A percentile compares a stretch with the other conserved stretches of the same genome.
phyloP scores from a whole-genome alignment of 2,113 vertebrate species.

The Gobius niger region DNA sequence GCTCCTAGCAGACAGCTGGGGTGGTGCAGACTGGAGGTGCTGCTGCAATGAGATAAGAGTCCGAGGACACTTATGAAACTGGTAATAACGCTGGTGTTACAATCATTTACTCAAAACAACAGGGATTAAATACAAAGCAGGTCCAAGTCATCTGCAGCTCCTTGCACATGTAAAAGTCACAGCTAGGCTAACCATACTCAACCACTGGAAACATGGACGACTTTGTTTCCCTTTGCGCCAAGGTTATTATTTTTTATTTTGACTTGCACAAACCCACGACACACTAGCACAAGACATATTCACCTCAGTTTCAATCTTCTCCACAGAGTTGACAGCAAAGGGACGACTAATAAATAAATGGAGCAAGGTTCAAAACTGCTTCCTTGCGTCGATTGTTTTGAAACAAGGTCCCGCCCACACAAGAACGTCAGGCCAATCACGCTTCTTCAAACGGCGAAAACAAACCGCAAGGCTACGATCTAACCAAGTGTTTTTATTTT shows the following conservation, averaged over 20 bases:
- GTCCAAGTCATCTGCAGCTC: background rate
- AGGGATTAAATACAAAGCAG: background rate
- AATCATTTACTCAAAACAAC: background rate
- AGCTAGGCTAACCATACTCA: too few relatives aligned
- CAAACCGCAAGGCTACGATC: background rate
- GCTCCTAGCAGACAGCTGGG: background rate
- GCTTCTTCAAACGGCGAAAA: background rate
- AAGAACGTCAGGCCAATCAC: conserved; percentile 34
- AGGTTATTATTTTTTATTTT: background rate
- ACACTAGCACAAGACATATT: background rate
- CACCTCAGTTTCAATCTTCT: background rate
- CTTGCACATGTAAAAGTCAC: too few relatives aligned
- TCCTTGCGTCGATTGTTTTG: conserved; percentile 24
- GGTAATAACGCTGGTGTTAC: background rate
- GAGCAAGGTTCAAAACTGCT: conserved; percentile 6
- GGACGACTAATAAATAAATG: rapidly evolving
- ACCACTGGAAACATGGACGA: too few relatives aligned
- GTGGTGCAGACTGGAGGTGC: conserved; percentile 40
- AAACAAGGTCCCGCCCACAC: conserved; percentile 37
- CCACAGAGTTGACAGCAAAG: background rate
- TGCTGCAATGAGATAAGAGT: conserved; percentile 24
- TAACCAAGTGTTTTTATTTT: too few relatives aligned
- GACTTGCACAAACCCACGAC: background rate
- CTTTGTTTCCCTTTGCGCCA: too few relatives aligned
- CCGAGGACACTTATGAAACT: background rate